Base-by-base conservation (phyloP, 2,888 invertebrate species). In the Hoplodrina blanda region DNA sequence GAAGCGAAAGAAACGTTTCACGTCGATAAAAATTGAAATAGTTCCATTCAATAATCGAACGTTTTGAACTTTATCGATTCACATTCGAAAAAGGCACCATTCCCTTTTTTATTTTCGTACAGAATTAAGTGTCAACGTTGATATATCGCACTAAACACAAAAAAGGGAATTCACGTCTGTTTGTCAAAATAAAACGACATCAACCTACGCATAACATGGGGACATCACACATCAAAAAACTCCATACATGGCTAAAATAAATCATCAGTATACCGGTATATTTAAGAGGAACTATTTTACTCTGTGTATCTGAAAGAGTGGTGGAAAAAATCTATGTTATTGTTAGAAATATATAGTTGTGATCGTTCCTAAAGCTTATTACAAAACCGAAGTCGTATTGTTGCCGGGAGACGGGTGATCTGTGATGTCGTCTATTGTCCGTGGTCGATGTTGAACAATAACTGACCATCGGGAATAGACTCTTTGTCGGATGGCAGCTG, bases 181-280 rank as follows among this genome's bases (percentile, higher is more conserved):
- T 91, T 93, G 94, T 94, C 94, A 94, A 93, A 95, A 95, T 94
- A 95, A 92, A 94, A 93, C 91, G 91, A 88, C 85, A 85, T 89
- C 92, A 84, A 91, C 93, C 93, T 92, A 94, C 93, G 90, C 92
- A 91, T 91, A 90, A 92, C 91, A 89, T 88, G 90, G 83, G 91
- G 88, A 89, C 88, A 89, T 89, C 84, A 88, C 88, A 85, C 82
- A 84, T 84, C 86, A 89, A 71, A 87, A 90, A 89, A 89, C 73
- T 81, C 73, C 77, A 76, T 80, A 82, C 70, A 74, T 74, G 75
- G 83, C 80, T 80, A 82, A 83, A 85, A 87, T 89, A 89, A 87
- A 89, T 84, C 80, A 83, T 74, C 79, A 85, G 84, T 84, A 79
- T 78, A 77, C 77, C 80, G 61, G 78, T 71, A 76, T 75, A 70